Evolutionary conservation across 2,797 vertebrate genomes (phyloP).

Genomic region (Micromesistius poutassou): DNA sequence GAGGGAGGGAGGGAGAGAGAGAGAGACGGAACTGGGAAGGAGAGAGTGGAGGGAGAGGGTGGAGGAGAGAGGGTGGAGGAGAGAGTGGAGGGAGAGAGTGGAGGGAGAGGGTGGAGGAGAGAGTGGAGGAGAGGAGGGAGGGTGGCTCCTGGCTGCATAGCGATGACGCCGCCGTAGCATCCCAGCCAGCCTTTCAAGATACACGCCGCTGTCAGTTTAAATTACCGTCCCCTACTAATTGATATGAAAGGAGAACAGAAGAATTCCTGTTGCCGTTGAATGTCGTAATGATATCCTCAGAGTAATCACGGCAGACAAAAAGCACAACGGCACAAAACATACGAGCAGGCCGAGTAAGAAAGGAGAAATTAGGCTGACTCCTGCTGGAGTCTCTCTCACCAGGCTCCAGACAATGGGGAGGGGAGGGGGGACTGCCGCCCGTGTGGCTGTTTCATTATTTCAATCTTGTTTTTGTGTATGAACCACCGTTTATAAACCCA

Average conservation of each 20-base stretch:
- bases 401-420: conserved; percentile 58
- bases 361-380: conserved; percentile 72
- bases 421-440: conserved; percentile 65
- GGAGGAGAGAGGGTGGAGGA: background rate
- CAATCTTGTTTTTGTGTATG: conserved; percentile 62
- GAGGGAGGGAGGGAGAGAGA: conserved; percentile 41
- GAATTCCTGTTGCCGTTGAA: conserved; percentile 91
- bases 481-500: conserved; percentile 44
- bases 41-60: background rate
- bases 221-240: conserved; percentile 92
- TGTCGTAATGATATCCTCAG: conserved; percentile 85
- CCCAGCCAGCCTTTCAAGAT: conserved; percentile 84
- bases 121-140: conserved; percentile 49
- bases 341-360: conserved; percentile 70
- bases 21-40: conserved; percentile 38
- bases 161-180: conserved; percentile 80
- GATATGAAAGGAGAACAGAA: conserved; percentile 89
- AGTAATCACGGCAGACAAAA: conserved; percentile 2
- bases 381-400: conserved; percentile 68
- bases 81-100: no score
- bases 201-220: conserved; percentile 85
- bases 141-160: conserved; percentile 89
- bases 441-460: conserved; percentile 68
- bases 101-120: background rate
- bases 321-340: conserved; percentile 65